Percentiles rank a stretch among this genome's conserved stretches.
These are phyloP conservation scores for Tylochromis polylepis DNA, from an alignment of 2,113 vertebrate genomes.

Conservation along the genomic window DNA sequence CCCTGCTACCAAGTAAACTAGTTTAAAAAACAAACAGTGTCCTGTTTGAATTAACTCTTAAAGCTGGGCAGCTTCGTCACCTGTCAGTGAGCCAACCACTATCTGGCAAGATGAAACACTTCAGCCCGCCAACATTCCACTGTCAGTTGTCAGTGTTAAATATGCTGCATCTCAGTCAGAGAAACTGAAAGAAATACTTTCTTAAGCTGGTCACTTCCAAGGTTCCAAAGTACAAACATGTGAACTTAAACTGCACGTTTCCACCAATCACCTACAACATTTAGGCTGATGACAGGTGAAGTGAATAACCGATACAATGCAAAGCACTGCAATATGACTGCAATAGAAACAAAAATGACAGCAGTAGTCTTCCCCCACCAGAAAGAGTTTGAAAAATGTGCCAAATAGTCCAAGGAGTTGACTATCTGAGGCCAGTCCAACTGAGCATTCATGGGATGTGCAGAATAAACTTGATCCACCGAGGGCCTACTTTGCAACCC, in stretches of 20 bases:
- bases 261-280: not conserved
- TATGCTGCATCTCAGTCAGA: not conserved
- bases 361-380: not conserved
- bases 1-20: not conserved
- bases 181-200: not conserved
- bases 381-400: not conserved
- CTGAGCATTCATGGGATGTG: not conserved
- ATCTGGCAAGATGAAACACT: not conserved
- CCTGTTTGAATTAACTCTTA: not conserved
- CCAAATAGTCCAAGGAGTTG: rapidly evolving
- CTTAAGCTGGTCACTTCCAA: not conserved
- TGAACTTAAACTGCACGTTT: not conserved
- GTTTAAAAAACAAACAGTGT: not conserved
- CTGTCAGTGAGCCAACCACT: slow-evolving; percentile 16
- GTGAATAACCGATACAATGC: not conserved
- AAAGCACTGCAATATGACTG: not conserved
- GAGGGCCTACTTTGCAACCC: not conserved
- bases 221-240: not conserved
- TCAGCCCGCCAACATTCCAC: slow-evolving; percentile 17
- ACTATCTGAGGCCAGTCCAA: not conserved
- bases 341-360: not conserved
- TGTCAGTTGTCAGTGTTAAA: not conserved
- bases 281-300: not conserved
- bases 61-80: not conserved
- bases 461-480: not conserved